These are phyloP conservation scores for Orthosia cruda DNA, from an alignment of 2,888 invertebrate genomes.

Conservation along the genomic window DNA sequence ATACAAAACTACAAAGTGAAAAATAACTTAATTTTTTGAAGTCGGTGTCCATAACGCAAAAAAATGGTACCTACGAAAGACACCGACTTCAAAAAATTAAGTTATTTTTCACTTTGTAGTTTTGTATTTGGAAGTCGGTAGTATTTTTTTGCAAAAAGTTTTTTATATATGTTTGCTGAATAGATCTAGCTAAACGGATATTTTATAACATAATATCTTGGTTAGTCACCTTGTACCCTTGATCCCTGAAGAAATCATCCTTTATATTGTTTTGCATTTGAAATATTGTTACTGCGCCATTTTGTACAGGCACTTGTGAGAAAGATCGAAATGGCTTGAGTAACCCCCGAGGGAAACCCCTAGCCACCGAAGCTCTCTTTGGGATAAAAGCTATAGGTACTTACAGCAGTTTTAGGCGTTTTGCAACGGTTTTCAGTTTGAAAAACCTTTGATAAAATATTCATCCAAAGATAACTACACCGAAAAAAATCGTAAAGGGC, in stretches of 20 bases:
- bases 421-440: conserved; percentile 3
- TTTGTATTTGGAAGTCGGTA: too few species aligned
- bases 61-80: too few species aligned
- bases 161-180: too few species aligned
- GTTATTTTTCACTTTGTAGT: too few species aligned
- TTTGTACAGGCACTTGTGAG: conserved; percentile 26
- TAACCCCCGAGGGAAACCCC: conserved; percentile 36
- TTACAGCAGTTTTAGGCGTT: conserved; percentile 4
- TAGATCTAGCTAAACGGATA: too few species aligned
- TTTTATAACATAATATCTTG: too few species aligned
- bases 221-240: not conserved
- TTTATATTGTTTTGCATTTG: conserved; percentile 29
- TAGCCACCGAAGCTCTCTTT: conserved; percentile 23
- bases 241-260: not conserved
- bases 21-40: too few species aligned
- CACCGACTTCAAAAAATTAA: too few species aligned
- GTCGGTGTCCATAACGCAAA: too few species aligned
- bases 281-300: conserved; percentile 12
- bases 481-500: not conserved
- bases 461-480: not conserved
- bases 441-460: conserved; percentile 5
- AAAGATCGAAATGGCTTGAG: conserved; percentile 40
- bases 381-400: conserved; percentile 35
- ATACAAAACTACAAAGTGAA: too few species aligned
- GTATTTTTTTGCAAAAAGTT: too few species aligned